These are phyloP conservation scores for Etheostoma nigrum DNA, from an alignment of 2,797 vertebrate genomes.

Conservation along the genomic window DNA sequence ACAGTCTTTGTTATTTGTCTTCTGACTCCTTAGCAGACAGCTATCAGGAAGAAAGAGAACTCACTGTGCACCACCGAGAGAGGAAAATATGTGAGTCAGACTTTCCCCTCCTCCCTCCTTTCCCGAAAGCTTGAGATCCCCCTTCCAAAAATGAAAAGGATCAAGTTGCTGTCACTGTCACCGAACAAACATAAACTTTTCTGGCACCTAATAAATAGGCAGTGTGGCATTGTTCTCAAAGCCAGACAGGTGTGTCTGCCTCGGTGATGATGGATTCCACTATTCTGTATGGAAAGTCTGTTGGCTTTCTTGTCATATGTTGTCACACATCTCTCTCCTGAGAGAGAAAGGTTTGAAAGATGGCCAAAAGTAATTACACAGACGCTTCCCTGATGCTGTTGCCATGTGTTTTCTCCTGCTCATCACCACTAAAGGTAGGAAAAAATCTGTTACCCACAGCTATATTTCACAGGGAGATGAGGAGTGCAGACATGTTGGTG, in stretches of 20 bases:
- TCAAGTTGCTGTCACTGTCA: slow-evolving; percentile 91
- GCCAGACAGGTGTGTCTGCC: slow-evolving; percentile 90
- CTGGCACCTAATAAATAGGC: slow-evolving; percentile 91
- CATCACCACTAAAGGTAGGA: slow-evolving; percentile 76
- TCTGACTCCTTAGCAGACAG: slow-evolving; percentile 88
- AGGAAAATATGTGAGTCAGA: slow-evolving; percentile 84
- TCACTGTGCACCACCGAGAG: slow-evolving; percentile 79
- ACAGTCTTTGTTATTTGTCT: slow-evolving; percentile 88
- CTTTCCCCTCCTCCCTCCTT: slow-evolving; percentile 76
- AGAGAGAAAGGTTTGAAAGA: slow-evolving; percentile 87
- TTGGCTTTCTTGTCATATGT: slow-evolving; percentile 90
- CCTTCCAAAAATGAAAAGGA: slow-evolving; percentile 88
- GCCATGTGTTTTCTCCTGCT: slow-evolving; percentile 80
- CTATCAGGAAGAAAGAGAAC: slow-evolving; percentile 88
- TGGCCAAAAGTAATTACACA: slow-evolving; percentile 89
- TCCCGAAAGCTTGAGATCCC: slow-evolving; percentile 80
- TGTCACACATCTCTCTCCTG: slow-evolving; percentile 88
- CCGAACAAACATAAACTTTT: slow-evolving; percentile 91
- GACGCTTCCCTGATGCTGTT: slow-evolving; percentile 80
- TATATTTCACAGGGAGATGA: slow-evolving; percentile 71
- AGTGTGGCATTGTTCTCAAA: slow-evolving; percentile 89
- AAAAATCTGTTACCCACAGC: slow-evolving; percentile 79
- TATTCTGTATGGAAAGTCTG: slow-evolving; percentile 88
- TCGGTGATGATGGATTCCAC: slow-evolving; percentile 87
- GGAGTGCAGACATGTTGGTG: slow-evolving; percentile 74